Base-by-base conservation (phyloP, 2,113 vertebrate species). In the Herpailurus yagouaroundi region DNA sequence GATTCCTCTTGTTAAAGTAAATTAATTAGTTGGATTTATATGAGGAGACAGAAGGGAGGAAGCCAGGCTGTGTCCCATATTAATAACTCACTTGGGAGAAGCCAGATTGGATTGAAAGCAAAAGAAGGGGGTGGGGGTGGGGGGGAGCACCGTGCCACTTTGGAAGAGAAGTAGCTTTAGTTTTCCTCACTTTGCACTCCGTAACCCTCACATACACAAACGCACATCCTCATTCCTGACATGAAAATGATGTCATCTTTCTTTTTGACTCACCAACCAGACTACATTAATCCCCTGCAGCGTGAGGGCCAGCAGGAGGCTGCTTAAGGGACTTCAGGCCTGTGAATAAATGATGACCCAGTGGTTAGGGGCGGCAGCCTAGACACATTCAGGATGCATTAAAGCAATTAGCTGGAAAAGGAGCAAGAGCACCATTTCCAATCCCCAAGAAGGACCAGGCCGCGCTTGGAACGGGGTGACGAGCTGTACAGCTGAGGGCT, bases 1-100 rank as follows among this genome's bases (percentile, higher is more conserved):
- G 82, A 96, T 95, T 97, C 82, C 89, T 98, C 96, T 96, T 98
- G 98, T 97, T 96, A 98, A 98, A 98, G 97, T 77, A 68, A 99
- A 98, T 98, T 99, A 98, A 99, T 99, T 99, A 99, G 98, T 96
- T 85, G 84, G 98, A 98, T 98, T 98, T 98, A 98, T 98, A 98
- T 87, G 96, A 97, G 97, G 97, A 98, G 98, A 98, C 98, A 98
- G 98, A 97, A 98, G 84, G 98, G 98, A 98, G 98, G 98, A 98
- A 98, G 98, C 98, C 98, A 97, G 98, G 98, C 98, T 48, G 98
- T 98, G 98, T 98, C 98, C 98, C 98, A 99, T 97, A 98, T 98
- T 98, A 98, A 98, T 98, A 98, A 98, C 98, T 98, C 99, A 97
- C 97, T 98, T 98, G 98, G 98, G 98, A 99, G 98, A 98, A 98